A percentile compares a stretch with the other conserved stretches of the same genome.
Conservation (phyloP, 2,888 invertebrate genomes). For the Aspidiotus rigidus region DNA sequence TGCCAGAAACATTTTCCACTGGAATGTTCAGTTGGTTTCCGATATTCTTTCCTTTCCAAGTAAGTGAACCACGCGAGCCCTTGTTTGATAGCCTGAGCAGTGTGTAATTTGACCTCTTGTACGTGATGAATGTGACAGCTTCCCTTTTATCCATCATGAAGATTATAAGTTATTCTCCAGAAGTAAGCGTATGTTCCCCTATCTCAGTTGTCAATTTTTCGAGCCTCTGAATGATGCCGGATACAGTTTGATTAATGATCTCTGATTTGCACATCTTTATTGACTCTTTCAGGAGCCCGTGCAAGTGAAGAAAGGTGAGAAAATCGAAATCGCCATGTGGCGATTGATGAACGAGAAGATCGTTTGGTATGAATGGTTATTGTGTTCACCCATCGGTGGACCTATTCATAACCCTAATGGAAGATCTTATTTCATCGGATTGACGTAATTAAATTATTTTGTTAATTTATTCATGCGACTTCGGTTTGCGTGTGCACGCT, state of each 20-base stretch:
- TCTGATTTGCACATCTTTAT: neutral
- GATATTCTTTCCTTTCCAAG: conserved; percentile 81
- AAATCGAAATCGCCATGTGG: conserved; percentile 77
- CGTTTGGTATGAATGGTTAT: conserved; percentile 95
- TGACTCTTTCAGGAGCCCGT: conserved; percentile 56
- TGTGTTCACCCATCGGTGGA: conserved; percentile 52
- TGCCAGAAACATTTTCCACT: conserved; percentile 75
- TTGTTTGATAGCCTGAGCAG: too few relatives aligned
- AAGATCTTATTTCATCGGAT: conserved; percentile 56
- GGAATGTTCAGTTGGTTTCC: conserved; percentile 99
- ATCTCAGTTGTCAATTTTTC: neutral
- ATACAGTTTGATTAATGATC: neutral
- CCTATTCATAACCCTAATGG: conserved; percentile 63
- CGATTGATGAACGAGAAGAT: conserved; percentile 64
- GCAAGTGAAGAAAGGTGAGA: conserved; percentile 58
- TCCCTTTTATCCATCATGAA: too few relatives aligned
- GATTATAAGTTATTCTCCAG: neutral
- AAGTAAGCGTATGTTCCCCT: neutral
- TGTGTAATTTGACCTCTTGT: too few relatives aligned
- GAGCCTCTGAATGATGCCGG: too few relatives aligned
- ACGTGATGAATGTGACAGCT: too few relatives aligned
- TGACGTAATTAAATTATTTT: conserved; percentile 11
- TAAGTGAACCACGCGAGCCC: conserved; percentile 43
- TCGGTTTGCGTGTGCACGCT: too few relatives aligned
- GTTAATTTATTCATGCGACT: neutral